Evolutionary conservation across 2,888 invertebrate genomes (phyloP).

Genomic region (Creontiades dilutus): DNA sequence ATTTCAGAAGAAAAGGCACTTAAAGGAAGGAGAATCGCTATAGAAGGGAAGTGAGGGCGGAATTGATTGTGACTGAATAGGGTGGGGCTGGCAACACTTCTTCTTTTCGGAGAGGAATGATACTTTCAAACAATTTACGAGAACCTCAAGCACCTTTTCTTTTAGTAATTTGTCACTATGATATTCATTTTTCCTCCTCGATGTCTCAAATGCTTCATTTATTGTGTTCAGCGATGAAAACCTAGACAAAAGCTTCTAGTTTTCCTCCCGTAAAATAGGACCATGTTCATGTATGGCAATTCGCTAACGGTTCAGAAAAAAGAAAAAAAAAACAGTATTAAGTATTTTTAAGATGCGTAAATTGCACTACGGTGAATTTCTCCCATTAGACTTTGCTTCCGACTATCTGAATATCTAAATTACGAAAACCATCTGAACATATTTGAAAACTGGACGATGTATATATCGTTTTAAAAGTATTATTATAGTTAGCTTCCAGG

Average conservation of each 20-base stretch:
- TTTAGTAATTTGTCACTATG: conserved; percentile 34
- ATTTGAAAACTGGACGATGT: no score
- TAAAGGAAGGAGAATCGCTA: conserved; percentile 40
- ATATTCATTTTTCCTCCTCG: conserved; percentile 42
- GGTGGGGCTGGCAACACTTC: conserved; percentile 29
- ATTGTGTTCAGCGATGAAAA: not conserved
- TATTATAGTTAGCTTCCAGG: no score
- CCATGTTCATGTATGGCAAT: no score
- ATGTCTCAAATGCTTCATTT: not conserved
- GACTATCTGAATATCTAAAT: no score
- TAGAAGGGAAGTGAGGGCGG: conserved; percentile 51
- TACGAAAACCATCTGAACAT: no score
- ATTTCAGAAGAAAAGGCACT: conserved; percentile 70
- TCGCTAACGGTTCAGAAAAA: no score
- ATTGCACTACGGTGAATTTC: no score
- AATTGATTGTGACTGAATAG: conserved; percentile 70
- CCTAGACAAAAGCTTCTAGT: not conserved
- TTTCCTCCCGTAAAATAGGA: not conserved
- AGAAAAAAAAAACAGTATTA: no score
- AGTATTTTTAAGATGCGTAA: no score
- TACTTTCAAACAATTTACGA: conserved; percentile 48
- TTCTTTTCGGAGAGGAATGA: conserved; percentile 43
- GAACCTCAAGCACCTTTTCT: conserved; percentile 29
- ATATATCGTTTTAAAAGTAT: no score
- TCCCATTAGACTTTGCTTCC: no score